Base-by-base conservation (phyloP, 2,888 invertebrate genomes). In the Thysanoteuthis rhombus region DNA sequence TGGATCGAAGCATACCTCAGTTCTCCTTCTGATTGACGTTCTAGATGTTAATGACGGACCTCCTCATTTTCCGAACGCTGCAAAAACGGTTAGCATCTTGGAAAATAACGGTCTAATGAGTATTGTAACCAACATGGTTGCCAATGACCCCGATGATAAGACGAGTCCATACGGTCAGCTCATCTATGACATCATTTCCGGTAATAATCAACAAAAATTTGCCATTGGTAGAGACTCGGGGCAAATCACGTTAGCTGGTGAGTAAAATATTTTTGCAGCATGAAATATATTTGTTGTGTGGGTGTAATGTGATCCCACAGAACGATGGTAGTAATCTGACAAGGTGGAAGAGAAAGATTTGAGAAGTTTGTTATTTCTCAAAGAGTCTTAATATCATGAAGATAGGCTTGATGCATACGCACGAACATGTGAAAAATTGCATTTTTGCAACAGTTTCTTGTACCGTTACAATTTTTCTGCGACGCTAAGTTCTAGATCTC, bases 161-260 rank as follows among this genome's bases (percentile, higher is more conserved):
- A 92, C 93, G 22, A 52, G 38, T 38, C 45, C 45, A 36, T 42
- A 94, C 58, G 94, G 94, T 36, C 94, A 95, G 58, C 90, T 94
- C 22, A 58, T 94, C 5, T 95, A 96, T 93, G 92, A 89, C 19
- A 95, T 96, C 16, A 93, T 93, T 75, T 93, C 94, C 39, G 95
- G 96, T 94, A 93, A 92, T 94, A 52, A 39, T 3, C 58, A n/a
- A n/a, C 39, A 47, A 19, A 36, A 39, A 58, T 93, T 93, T 28
- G 25, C 39, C 10, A 93, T 93, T 47, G 39, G 58, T 38, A n/a
- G 19, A 47, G 3, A 93, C 47, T 42, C 38, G 3, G 93, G 58
- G 22, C 16, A 47, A 36, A 36, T 93, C 16, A 42, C 42, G 16
- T 42, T 42, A 16, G 42, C 42, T 42, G 42, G 42, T 42, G 42